phyloP scores from a whole-genome alignment of 2,888 invertebrate species.

The Perizoma flavofasciatum region DNA sequence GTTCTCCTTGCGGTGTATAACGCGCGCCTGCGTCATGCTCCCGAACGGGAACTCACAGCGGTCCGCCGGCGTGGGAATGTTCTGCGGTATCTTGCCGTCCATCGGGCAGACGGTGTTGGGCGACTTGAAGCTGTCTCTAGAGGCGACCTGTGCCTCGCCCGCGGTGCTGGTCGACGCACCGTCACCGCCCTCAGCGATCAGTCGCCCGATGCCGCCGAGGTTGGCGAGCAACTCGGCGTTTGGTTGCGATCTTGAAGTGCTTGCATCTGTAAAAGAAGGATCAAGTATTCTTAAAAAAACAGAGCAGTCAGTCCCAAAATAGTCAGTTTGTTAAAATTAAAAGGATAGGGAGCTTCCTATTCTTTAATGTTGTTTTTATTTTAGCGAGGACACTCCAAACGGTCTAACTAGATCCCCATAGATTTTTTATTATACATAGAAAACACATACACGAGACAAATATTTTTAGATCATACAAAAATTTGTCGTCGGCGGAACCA shows the following conservation, averaged over 20 bases:
- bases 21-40: constrained; percentile 95
- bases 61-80: constrained; percentile 83
- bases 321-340: too few species aligned
- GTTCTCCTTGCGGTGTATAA: constrained; percentile 90
- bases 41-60: constrained; percentile 91
- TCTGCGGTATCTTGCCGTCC: constrained; percentile 88
- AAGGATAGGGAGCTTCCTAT: too few species aligned
- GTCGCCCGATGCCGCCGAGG: constrained; percentile 69
- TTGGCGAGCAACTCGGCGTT: constrained; percentile 67
- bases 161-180: constrained; percentile 52
- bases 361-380: too few species aligned
- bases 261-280: constrained; percentile 55
- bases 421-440: too few species aligned
- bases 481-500: too few species aligned
- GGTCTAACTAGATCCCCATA: too few species aligned
- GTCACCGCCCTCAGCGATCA: constrained; percentile 52
- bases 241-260: constrained; percentile 64
- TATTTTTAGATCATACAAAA: too few species aligned
- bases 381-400: too few species aligned
- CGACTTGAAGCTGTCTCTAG: constrained; percentile 86
- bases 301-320: too few species aligned
- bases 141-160: constrained; percentile 42
- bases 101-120: constrained; percentile 95
- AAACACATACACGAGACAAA: too few species aligned
- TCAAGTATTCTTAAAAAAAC: neutral